A percentile compares a stretch with the other conserved stretches of the same genome.
phyloP scores from a whole-genome alignment of 1,140 invertebrate genomes.

The Acromyrmex echinatior region DNA sequence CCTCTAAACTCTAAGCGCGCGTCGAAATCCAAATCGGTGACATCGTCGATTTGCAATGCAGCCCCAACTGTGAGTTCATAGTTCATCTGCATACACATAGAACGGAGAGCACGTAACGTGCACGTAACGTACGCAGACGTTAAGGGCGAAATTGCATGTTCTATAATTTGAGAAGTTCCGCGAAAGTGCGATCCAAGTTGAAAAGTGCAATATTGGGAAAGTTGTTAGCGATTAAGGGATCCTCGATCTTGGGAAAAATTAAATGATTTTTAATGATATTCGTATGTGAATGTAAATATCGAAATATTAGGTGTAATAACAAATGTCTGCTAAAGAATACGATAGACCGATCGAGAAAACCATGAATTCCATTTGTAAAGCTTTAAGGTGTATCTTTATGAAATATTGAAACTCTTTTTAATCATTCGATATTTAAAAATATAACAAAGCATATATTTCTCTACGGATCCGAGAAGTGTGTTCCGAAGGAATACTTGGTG shows the following conservation, averaged over 20 bases:
- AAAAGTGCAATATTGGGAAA: not conserved
- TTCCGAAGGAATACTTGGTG: not conserved
- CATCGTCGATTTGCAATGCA: slow-evolving; percentile 66
- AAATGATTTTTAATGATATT: not conserved
- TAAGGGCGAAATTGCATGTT: not conserved
- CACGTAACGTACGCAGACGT: not conserved
- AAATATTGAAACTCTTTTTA: not conserved
- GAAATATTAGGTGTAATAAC: not conserved
- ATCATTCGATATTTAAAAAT: not conserved
- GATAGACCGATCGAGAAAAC: slow-evolving; percentile 4
- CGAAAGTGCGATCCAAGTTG: not conserved
- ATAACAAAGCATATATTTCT: slow-evolving; percentile 14
- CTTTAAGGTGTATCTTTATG: not conserved
- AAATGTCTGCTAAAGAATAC: not conserved
- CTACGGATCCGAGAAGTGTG: not conserved
- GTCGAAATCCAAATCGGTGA: slow-evolving; percentile 52
- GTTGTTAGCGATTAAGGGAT: not conserved
- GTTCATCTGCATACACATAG: not conserved
- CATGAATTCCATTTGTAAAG: not conserved
- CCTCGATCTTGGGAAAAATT: not conserved
- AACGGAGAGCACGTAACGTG: no score
- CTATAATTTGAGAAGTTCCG: slow-evolving; percentile 16
- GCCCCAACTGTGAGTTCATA: slow-evolving; percentile 33
- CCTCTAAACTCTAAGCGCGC: slow-evolving; percentile 63
- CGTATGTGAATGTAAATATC: not conserved